phyloP scores from a whole-genome alignment of 1,140 invertebrate species.

The Gryon sp. region DNA sequence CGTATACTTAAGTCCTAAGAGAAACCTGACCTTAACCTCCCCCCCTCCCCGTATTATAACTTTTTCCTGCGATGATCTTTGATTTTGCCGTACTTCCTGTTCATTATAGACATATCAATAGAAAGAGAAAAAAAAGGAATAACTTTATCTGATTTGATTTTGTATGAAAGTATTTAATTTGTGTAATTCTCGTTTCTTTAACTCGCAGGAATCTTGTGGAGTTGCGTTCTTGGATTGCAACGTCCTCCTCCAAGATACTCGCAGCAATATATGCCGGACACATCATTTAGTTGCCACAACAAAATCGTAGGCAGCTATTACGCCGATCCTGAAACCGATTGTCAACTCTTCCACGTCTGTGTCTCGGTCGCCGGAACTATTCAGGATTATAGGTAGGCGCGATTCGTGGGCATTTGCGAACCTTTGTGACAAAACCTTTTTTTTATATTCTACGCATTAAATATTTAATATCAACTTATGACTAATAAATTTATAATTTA shows the following conservation, averaged over 20 bases:
- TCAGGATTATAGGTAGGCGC: conserved; percentile 77
- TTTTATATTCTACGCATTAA: too few species aligned
- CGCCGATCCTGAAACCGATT: conserved; percentile 93
- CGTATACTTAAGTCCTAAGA: conserved; percentile 11
- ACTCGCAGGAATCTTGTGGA: conserved; percentile 68
- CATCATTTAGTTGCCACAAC: conserved; percentile 90
- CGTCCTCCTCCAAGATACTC: conserved; percentile 86
- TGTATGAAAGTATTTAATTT: conserved; percentile 21
- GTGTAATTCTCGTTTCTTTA: too few species aligned
- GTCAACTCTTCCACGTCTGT: conserved; percentile 95
- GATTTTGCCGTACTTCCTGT: background rate
- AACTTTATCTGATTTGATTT: too few species aligned
- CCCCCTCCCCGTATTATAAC: conserved; percentile 27
- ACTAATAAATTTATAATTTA: too few species aligned
- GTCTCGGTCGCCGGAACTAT: conserved; percentile 86
- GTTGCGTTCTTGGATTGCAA: conserved; percentile 71
- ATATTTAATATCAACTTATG: too few species aligned
- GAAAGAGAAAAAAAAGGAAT: too few species aligned
- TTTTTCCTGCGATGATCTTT: conserved; percentile 14
- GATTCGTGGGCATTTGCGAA: conserved; percentile 20
- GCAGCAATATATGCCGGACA: conserved; percentile 89
- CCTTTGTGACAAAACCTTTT: background rate
- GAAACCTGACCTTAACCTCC: conserved; percentile 13
- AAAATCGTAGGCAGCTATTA: conserved; percentile 95
- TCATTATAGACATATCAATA: too few species aligned